Evolutionary conservation across 2,888 invertebrate genomes (phyloP).

Genomic region (Dendrolimus pini): DNA sequence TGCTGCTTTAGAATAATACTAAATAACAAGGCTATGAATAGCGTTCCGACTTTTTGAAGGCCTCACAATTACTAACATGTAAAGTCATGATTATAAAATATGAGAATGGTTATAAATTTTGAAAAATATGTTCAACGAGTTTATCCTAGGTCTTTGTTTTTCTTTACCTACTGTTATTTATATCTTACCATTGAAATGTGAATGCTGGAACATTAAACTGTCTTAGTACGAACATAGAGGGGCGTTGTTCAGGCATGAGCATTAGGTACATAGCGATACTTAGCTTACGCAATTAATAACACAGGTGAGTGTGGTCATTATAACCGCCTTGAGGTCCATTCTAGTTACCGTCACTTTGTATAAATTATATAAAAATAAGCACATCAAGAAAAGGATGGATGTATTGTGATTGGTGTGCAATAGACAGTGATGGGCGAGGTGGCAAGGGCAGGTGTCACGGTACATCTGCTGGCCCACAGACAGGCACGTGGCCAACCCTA

Average conservation of each 20-base stretch:
- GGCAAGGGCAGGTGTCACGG: slow-evolving; percentile 72
- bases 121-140: too few species aligned
- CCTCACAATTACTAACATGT: too few species aligned
- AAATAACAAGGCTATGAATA: too few species aligned
- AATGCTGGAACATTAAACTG: slow-evolving; percentile 1
- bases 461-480: slow-evolving; percentile 64
- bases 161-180: neutral
- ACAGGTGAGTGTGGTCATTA: slow-evolving; percentile 51
- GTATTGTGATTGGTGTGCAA: slow-evolving; percentile 35
- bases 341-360: slow-evolving; percentile 73
- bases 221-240: neutral
- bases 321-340: slow-evolving; percentile 64
- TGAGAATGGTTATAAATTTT: too few species aligned
- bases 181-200: neutral
- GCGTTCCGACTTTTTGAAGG: too few species aligned
- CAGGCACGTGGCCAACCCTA: slow-evolving; percentile 72
- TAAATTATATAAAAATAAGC: slow-evolving; percentile 76
- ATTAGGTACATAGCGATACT: neutral
- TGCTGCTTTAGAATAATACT: too few species aligned
- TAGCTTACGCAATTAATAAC: slow-evolving; percentile 45
- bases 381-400: slow-evolving; percentile 51
- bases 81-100: too few species aligned
- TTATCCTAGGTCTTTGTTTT: too few species aligned
- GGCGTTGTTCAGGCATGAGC: neutral
- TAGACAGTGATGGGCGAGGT: slow-evolving; percentile 59